Percentiles rank a stretch among this genome's conserved stretches.
phyloP scores from a whole-genome alignment of 2,113 vertebrate species.

The Elgaria multicarinata region DNA sequence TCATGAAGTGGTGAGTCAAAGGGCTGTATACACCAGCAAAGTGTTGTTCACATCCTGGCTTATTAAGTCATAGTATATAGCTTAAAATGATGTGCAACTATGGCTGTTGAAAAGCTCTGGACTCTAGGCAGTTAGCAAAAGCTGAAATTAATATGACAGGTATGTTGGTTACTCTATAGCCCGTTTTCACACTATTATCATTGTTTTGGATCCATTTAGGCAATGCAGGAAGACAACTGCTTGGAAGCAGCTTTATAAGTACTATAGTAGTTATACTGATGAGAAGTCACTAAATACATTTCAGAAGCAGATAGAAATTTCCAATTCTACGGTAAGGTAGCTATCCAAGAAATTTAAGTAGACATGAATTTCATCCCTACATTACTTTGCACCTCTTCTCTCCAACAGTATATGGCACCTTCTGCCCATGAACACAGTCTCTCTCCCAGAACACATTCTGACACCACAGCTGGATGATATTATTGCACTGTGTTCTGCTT shows the following conservation, averaged over 20 bases:
- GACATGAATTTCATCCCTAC: background rate
- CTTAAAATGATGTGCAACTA: too few species aligned
- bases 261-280: background rate
- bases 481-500: too few species aligned
- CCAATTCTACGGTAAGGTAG: background rate
- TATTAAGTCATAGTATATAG: too few species aligned
- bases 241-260: background rate
- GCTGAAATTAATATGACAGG: background rate
- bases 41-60: too few species aligned
- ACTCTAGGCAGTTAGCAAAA: background rate
- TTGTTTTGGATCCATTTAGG: too few species aligned
- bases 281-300: background rate
- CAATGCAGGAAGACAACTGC: background rate
- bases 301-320: background rate
- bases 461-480: background rate
- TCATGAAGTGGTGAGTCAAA: too few species aligned
- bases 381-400: too few species aligned
- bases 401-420: background rate
- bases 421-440: background rate
- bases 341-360: background rate
- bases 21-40: too few species aligned
- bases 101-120: background rate
- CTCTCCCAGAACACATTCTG: background rate
- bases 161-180: background rate
- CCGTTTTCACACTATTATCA: background rate